Base-by-base conservation (phyloP, 2,888 invertebrate species). In the Strigamia crassipes region DNA sequence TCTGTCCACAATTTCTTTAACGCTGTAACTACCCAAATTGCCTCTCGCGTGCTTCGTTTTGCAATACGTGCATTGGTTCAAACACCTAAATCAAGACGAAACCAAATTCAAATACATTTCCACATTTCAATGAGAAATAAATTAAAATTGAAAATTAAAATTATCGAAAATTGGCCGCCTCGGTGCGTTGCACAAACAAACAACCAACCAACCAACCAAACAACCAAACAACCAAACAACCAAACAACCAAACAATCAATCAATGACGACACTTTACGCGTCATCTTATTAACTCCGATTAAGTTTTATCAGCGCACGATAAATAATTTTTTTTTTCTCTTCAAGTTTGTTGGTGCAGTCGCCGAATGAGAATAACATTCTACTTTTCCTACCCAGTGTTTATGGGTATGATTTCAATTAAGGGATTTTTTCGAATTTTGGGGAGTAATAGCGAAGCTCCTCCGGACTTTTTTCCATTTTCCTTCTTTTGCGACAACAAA, bases 1-100 rank as follows among this genome's bases (percentile, higher is more conserved):
- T 84, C 97, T 90, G 82, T 92, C 92, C 0, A 97, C 92, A 77
- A 99, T 96, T 87, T 97, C 95, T 79, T 94, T 93, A 0, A 95
- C 94, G 0, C 93, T 92, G 87, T 98, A 98, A 87, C 97, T 97
- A 0, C 95, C 97, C n/a, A 99, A 88, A 87, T 98, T 96, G 0
- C 99, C 99, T 80, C 99, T 89, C 0, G 99, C 99, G 88, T 97
- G 97, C 87, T 97, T 98, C 0, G 98, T 99, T 89, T 99, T 99
- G 87, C 99, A 99, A 87, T 99, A 99, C 0, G 99, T 98, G 88
- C 99, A 99, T 86, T 97, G 96, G 89, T 99, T 99, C 2, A 99
- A 89, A 86, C 99, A 99, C 0, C 89, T 89, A 83, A 73, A 83
- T 46, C 15, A 73, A 81, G 4, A 23, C 2, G 12, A 78, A 73